phyloP scores from a whole-genome alignment of 2,113 vertebrate species.

The Gambusia holbrooki region DNA sequence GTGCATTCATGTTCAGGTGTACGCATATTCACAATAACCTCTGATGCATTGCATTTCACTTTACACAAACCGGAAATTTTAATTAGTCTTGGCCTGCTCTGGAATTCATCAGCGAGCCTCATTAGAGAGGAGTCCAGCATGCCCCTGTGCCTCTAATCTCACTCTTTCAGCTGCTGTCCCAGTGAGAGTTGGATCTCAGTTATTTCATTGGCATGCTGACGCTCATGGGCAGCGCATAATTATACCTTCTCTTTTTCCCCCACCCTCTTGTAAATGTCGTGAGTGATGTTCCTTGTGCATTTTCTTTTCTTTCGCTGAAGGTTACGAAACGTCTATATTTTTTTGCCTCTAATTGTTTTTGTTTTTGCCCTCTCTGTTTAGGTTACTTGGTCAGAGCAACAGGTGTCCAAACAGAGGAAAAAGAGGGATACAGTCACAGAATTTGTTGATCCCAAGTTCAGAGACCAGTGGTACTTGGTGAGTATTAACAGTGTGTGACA shows the following conservation, averaged over 20 bases:
- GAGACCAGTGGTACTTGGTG: conserved; percentile 98
- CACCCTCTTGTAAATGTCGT: neutral
- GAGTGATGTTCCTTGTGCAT: neutral
- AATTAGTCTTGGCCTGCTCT: conserved; percentile 54
- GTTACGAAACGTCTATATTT: neutral
- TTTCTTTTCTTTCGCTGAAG: neutral
- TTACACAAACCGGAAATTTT: conserved; percentile 37
- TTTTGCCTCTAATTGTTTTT: conserved; percentile 2
- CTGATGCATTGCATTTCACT: conserved; percentile 6
- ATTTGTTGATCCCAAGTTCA: conserved; percentile 91
- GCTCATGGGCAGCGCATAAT: conserved; percentile 26
- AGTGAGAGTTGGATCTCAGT: conserved; percentile 50
- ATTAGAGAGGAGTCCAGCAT: conserved; percentile 51
- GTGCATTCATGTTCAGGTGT: conserved; percentile 15
- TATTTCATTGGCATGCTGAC: conserved; percentile 53
- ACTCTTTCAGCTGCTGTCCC: conserved; percentile 31
- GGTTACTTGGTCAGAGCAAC: conserved; percentile 95
- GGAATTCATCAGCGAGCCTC: conserved; percentile 56
- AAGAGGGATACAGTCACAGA: conserved; percentile 89
- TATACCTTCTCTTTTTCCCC: conserved; percentile 22
- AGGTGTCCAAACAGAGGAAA: conserved; percentile 87
- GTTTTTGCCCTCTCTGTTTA: conserved; percentile 51
- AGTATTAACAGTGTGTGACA: conserved; percentile 49
- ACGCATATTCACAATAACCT: neutral
- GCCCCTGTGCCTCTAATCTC: conserved; percentile 53